Evolutionary conservation across 1,140 invertebrate genomes (phyloP).

Genomic region (Eriocheir sinensis): DNA sequence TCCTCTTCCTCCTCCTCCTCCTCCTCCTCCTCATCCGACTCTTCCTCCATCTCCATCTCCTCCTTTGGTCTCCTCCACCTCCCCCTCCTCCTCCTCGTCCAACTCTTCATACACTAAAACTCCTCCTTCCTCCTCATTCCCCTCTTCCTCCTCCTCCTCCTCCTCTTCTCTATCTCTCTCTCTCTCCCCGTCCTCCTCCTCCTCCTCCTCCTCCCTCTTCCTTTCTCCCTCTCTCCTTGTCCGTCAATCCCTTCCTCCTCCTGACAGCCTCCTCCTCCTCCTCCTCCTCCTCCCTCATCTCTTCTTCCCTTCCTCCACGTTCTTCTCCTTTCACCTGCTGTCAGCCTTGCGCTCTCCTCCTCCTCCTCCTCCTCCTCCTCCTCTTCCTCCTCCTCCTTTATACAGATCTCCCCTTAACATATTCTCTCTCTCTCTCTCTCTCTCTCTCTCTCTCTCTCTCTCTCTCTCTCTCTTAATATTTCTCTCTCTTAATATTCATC

Average conservation of each 20-base stretch:
- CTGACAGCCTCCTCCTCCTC: background rate
- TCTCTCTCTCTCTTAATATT: background rate
- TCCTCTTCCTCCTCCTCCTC: background rate
- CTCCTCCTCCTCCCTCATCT: background rate
- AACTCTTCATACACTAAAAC: constrained; percentile 16
- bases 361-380: background rate
- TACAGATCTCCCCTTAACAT: background rate
- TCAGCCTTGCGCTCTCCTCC: background rate
- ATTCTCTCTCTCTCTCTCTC: background rate
- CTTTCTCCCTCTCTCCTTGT: background rate
- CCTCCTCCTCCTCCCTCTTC: background rate
- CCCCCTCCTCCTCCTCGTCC: background rate
- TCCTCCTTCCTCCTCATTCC: constrained; percentile 15
- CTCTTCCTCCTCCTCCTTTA: background rate
- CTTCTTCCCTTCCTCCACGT: background rate
- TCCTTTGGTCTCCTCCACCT: background rate
- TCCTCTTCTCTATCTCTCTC: background rate
- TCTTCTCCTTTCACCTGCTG: background rate
- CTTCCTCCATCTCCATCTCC: background rate
- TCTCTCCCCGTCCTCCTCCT: background rate
- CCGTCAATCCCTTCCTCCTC: background rate
- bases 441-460: background rate
- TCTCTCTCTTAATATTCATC: background rate
- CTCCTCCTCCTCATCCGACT: background rate
- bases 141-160: background rate